Conservation (phyloP, 2,113 vertebrate species). For the Coreoperca whiteheadi region DNA sequence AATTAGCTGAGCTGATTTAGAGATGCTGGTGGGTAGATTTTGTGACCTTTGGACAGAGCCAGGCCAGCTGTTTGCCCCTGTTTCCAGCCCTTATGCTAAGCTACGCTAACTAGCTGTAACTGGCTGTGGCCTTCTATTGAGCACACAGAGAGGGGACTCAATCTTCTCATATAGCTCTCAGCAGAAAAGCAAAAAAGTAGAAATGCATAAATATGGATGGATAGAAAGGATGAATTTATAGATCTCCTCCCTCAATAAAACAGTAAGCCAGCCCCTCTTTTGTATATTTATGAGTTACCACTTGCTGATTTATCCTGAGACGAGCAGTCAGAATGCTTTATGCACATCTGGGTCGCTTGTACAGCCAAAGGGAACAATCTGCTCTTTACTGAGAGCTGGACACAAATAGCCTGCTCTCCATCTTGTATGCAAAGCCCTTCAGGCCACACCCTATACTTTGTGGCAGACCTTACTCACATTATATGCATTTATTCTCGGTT, state of each 20-base stretch:
- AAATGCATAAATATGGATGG: slow-evolving; percentile 9
- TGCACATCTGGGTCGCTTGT: slow-evolving; percentile 59
- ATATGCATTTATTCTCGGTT: slow-evolving; percentile 78
- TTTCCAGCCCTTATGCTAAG: slow-evolving; percentile 13
- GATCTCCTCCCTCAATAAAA: slow-evolving; percentile 6
- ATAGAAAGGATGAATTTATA: neutral
- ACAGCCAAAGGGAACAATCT: slow-evolving; percentile 64
- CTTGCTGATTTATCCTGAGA: slow-evolving; percentile 47
- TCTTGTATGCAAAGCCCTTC: slow-evolving; percentile 74
- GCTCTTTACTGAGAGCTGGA: slow-evolving; percentile 66
- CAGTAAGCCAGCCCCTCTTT: neutral
- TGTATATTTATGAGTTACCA: slow-evolving; percentile 24
- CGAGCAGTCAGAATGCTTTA: slow-evolving; percentile 39
- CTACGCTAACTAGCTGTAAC: neutral
- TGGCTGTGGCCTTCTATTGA: neutral
- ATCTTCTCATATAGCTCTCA: neutral
- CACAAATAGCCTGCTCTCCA: slow-evolving; percentile 78
- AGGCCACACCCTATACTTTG: slow-evolving; percentile 86
- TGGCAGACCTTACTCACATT: slow-evolving; percentile 80
- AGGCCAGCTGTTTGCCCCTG: neutral
- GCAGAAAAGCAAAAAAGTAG: neutral
- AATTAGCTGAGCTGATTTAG: neutral
- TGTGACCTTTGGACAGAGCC: neutral
- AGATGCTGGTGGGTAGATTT: neutral
- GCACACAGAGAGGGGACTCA: neutral